Evolutionary conservation across 1,140 invertebrate species (phyloP), one percentile per base, ranked within the genome.

Genomic region (Oreohelix idahoensis): DNA sequence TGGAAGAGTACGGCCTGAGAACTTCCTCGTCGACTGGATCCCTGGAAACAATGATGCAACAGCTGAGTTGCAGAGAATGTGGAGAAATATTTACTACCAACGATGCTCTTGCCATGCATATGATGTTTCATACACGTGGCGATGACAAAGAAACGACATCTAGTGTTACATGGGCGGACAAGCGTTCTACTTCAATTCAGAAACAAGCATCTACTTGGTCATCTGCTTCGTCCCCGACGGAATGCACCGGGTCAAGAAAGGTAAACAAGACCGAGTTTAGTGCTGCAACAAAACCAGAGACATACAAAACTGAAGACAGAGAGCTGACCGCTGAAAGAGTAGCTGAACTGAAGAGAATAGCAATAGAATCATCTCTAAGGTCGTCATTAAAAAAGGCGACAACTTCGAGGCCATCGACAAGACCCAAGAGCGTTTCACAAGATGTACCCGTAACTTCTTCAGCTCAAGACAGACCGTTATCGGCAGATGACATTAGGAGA

Each of bases 41-140:
- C 8, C 23, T 85, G 10, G 29, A 77, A n/a, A 49, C 84, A 45
- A 83, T 78, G 39, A 81, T 73, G 63, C 82, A 83, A 45, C 84
- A 85, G 45, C 36, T 81, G 23, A 78, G 42, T 13, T 90, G 89
- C 73, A 81, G 76, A 71, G 77, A 86, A 15, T 90, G 89, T 82
- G 79, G 86, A 8, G 84, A 87, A 42, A 35, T 85, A 8, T 88
- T 88, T 77, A 51, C 79, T 35, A 87, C 83, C 45, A 85, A 89
- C 53, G 89, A 89, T 81, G 63, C 85, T n/a, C 78, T 89, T n/a
- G 89, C 89, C 49, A 89, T 90, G 89, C 89, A 90, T 80, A 84
- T 89, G 71, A 88, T 90, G 85, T 89, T 83, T 79, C 86, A 87
- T 69, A 85, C 89, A 23, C 81, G 84, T 0, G 84, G 86, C 66